A percentile compares a stretch with the other conserved stretches of the same genome.
Evolutionary conservation across 2,113 vertebrate species (phyloP).

Genomic region (Eurypyga helias): DNA sequence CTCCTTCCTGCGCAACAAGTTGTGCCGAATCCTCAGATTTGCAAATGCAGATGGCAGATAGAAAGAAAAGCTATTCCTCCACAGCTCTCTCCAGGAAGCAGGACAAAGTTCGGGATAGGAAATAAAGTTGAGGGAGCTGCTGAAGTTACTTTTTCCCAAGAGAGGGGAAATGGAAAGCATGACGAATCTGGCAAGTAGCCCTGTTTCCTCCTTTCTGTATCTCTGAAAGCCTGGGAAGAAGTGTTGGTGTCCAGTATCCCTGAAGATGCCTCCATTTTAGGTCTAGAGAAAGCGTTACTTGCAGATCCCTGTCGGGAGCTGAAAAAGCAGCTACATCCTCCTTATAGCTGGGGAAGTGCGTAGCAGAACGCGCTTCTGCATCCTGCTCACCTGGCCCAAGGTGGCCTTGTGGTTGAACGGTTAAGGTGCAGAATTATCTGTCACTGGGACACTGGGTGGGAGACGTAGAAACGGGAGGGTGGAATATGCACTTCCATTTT

Average conservation of each 20-base stretch:
- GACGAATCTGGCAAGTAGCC: background rate
- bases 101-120: background rate
- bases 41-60: background rate
- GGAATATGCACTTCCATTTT: background rate
- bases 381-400: background rate
- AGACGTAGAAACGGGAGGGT: rapidly evolving
- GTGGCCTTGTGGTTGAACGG: no score
- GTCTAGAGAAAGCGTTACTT: background rate
- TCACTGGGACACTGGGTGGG: no score
- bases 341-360: background rate
- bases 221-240: background rate
- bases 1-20: background rate
- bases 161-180: background rate
- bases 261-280: background rate
- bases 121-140: rapidly evolving
- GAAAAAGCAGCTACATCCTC: background rate
- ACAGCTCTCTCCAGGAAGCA: background rate
- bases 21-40: background rate
- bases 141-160: background rate
- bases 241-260: background rate
- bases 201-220: background rate
- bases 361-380: background rate
- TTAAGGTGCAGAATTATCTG: background rate
- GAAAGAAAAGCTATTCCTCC: background rate
- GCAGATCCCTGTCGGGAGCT: background rate